These are phyloP conservation scores for Hippocampus abdominalis DNA, from an alignment of 2,113 vertebrate species.

Conservation along the genomic window DNA sequence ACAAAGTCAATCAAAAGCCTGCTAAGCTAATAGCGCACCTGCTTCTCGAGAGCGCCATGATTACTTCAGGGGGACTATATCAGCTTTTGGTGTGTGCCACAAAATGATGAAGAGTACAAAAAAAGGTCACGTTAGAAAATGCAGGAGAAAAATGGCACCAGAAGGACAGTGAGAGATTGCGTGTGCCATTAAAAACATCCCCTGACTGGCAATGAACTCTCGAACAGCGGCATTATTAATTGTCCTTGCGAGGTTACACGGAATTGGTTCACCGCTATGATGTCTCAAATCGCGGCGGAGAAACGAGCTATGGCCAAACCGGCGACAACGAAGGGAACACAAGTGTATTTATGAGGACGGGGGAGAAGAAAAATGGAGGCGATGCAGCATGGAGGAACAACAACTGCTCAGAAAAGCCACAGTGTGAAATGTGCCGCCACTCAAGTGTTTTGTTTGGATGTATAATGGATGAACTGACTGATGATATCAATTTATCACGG, in stretches of 20 bases:
- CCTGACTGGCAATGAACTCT: not conserved
- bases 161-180: not conserved
- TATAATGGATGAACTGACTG: too few relatives aligned
- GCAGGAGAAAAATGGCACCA: not conserved
- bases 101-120: not conserved
- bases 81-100: not conserved
- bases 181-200: not conserved
- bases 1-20: not conserved
- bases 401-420: too few relatives aligned
- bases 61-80: not conserved
- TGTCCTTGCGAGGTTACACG: not conserved
- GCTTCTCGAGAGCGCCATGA: not conserved
- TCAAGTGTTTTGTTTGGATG: too few relatives aligned
- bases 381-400: not conserved
- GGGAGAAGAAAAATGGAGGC: not conserved
- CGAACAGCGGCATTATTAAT: not conserved
- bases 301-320: not conserved
- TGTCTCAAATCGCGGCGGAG: not conserved
- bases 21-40: not conserved
- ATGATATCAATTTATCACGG: too few relatives aligned
- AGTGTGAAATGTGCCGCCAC: not conserved
- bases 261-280: not conserved
- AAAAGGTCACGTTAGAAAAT: not conserved
- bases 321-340: not conserved
- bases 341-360: not conserved